phyloP scores from a whole-genome alignment of 64 coral and sea anemone genomes.

The Cladopsammia gracilis region DNA sequence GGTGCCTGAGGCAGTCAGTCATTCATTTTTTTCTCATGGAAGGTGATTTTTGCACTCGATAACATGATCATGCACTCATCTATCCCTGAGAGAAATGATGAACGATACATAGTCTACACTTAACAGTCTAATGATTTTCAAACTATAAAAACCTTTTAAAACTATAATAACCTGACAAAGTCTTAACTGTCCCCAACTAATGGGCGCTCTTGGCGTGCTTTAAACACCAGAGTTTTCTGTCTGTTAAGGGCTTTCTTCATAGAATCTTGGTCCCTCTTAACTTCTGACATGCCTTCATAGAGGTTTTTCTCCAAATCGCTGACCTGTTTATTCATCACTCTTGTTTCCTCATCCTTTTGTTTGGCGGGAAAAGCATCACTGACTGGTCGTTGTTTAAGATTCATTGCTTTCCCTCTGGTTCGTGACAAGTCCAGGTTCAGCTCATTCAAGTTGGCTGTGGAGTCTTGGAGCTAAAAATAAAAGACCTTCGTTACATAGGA shows the following conservation, averaged over 20 bases:
- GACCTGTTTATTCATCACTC: slow-evolving; percentile 84
- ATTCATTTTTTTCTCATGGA: too few species aligned
- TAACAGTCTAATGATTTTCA: too few species aligned
- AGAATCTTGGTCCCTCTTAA: slow-evolving; percentile 97
- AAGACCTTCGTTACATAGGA: neutral
- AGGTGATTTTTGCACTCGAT: too few species aligned
- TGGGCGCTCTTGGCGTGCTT: slow-evolving; percentile 82
- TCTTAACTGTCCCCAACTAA: slow-evolving; percentile 25
- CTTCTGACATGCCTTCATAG: slow-evolving; percentile 99
- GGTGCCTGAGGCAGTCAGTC: too few species aligned
- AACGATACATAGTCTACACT: too few species aligned
- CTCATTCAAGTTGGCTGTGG: slow-evolving; percentile 95
- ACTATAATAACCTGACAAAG: too few species aligned
- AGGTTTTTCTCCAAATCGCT: slow-evolving; percentile 94
- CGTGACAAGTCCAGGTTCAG: slow-evolving; percentile 91
- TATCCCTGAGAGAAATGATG: too few species aligned
- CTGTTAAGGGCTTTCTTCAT: slow-evolving; percentile 97
- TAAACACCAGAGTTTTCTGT: slow-evolving; percentile 90
- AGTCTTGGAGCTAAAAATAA: slow-evolving; percentile 90
- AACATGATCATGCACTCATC: too few species aligned
- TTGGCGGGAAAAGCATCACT: slow-evolving; percentile 64
- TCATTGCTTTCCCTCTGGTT: slow-evolving; percentile 91
- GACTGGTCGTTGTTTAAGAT: slow-evolving; percentile 87
- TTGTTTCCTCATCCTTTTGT: slow-evolving; percentile 90
- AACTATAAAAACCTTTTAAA: too few species aligned